Percentiles rank a stretch among this genome's conserved stretches.
Conservation (phyloP, 2,113 vertebrate species). For the Myanophis thanlyinensis region DNA sequence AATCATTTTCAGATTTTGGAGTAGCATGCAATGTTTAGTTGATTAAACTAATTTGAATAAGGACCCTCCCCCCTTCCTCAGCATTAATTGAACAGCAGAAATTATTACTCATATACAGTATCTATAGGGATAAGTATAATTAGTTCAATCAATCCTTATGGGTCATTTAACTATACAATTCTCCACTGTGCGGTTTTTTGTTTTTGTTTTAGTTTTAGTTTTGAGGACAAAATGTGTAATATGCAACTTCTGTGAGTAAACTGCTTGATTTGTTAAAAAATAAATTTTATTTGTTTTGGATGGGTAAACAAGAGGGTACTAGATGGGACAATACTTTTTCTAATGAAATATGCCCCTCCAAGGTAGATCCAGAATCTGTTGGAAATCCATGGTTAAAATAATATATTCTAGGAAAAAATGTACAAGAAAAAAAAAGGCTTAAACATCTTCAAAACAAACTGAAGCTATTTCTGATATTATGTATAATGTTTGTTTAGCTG, state of each 20-base stretch:
- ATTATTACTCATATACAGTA: neutral
- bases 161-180: neutral
- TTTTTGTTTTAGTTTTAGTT: neutral
- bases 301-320: neutral
- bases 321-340: neutral
- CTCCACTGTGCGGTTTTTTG: neutral
- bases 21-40: neutral
- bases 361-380: neutral
- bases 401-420: neutral
- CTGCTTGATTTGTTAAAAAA: neutral
- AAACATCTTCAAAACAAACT: neutral
- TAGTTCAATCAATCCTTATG: neutral
- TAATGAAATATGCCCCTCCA: neutral
- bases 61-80: neutral
- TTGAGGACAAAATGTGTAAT: neutral
- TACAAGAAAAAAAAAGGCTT: neutral
- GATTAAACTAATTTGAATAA: neutral
- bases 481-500: neutral
- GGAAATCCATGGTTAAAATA: neutral
- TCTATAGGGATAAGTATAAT: neutral
- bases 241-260: neutral
- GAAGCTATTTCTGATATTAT: neutral
- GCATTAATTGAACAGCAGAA: neutral
- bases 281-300: neutral
- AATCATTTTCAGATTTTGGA: neutral